These are phyloP conservation scores for Dunckerocampus dactyliophorus DNA, from an alignment of 2,113 vertebrate genomes.

Conservation along the genomic window DNA sequence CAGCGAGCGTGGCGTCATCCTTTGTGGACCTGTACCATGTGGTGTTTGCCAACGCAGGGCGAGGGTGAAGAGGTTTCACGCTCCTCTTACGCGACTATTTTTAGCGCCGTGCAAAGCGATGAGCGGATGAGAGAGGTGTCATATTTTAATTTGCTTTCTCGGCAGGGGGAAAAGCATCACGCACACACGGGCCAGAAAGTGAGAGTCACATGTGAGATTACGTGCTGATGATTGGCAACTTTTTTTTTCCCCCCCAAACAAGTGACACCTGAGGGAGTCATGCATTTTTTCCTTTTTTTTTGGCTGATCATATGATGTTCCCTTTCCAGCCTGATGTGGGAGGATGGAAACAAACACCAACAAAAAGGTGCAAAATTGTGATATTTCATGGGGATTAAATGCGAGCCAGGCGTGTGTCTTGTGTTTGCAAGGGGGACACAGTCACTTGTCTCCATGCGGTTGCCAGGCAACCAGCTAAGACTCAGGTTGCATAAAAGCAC, in stretches of 20 bases:
- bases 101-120: slow-evolving; percentile 50
- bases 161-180: slow-evolving; percentile 43
- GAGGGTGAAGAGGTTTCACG: slow-evolving; percentile 49
- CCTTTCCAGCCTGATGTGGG: too few relatives aligned
- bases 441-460: background rate
- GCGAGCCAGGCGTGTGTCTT: background rate
- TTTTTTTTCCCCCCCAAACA: too few relatives aligned
- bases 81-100: slow-evolving; percentile 47
- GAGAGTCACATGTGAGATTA: too few relatives aligned
- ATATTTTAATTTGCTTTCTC: slow-evolving; percentile 63
- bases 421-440: background rate
- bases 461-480: background rate
- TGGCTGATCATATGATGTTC: too few relatives aligned
- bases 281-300: too few relatives aligned
- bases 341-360: too few relatives aligned
- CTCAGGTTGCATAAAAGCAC: background rate
- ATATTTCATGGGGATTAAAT: background rate
- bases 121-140: slow-evolving; percentile 57
- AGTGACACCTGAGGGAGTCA: too few relatives aligned
- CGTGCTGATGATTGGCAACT: too few relatives aligned
- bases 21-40: too few relatives aligned
- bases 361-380: background rate
- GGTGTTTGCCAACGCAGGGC: background rate
- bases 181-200: background rate
- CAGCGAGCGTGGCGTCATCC: too few relatives aligned